Evolutionary conservation across 2,888 invertebrate genomes (phyloP), one percentile per base, ranked within the genome.

Genomic region (Melanotus villosus): DNA sequence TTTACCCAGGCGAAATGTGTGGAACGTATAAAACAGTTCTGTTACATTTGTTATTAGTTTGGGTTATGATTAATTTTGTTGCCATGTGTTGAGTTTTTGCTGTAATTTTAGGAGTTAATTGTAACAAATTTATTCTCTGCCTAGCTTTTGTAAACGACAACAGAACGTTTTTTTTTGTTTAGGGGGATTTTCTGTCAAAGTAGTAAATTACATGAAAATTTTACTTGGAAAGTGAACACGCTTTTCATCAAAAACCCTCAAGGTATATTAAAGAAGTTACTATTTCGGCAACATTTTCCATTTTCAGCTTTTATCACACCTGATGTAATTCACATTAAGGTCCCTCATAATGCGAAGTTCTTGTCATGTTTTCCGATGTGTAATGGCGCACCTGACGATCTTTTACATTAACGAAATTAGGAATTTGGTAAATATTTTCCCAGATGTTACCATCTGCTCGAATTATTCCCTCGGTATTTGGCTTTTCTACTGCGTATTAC

Each of bases 331-430:
- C 47, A 26, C 47, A 23, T 47, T 47, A 23, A 47, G 23, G 47
- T 19, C n/a, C 4, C 21, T 18, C 45, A 1, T 47, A 23, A 47
- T 47, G 47, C 47, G 47, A 10, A 23, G 43, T 16, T 18, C 43
- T 43, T 43, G 43, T 10, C 43, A 43, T 43, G 43, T 43, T 47
- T 47, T 47, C 12, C 23, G 47, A 47, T 32, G 52, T 32, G 52
- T 32, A 32, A 32, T 32, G 52, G 32, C 32, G 52, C 52, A 52
- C 52, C 52, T 52, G 52, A 52, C 52, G 52, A 32, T 32, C 32
- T 52, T 52, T 18, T 52, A 32, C 52, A 52, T 52, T 52, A 52
- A 52, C 52, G 52, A 52, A 52, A 52, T 52, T 52, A 52, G 26
- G n/a, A 52, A 52, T 52, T 52, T 30, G 32, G 16, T 26, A 52